Percentiles rank a stretch among this genome's conserved stretches.
phyloP scores from a whole-genome alignment of 2,888 invertebrate species.

The Fabriciana adippe region DNA sequence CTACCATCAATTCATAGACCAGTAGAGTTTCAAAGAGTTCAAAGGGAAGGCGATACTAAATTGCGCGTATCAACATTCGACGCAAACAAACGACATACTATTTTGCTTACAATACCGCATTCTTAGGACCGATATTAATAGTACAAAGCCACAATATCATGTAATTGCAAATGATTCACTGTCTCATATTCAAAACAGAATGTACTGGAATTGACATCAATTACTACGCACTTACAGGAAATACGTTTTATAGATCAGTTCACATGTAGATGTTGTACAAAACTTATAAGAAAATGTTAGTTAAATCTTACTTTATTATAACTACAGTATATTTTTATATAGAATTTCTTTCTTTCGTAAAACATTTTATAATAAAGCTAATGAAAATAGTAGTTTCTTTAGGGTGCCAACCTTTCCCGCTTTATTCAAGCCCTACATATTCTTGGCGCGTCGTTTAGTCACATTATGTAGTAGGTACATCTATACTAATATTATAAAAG shows the following conservation, averaged over 20 bases:
- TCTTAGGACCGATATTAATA: slow-evolving; percentile 67
- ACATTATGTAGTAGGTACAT: too few relatives aligned
- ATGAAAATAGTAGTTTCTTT: too few relatives aligned
- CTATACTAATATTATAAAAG: too few relatives aligned
- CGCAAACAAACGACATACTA: slow-evolving; percentile 67
- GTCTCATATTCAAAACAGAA: slow-evolving; percentile 56
- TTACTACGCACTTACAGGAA: slow-evolving; percentile 2
- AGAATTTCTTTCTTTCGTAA: too few relatives aligned
- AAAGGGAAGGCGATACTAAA: slow-evolving; percentile 42
- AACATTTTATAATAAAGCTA: too few relatives aligned
- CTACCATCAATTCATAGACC: slow-evolving; percentile 40
- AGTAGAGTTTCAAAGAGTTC: slow-evolving; percentile 32
- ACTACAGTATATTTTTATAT: too few relatives aligned
- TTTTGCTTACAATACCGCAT: slow-evolving; percentile 78
- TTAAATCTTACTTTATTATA: too few relatives aligned
- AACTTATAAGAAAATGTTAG: not conserved
- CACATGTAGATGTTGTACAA: not conserved
- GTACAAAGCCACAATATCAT: slow-evolving; percentile 79
- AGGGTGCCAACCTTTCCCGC: too few relatives aligned
- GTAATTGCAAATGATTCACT: slow-evolving; percentile 82
- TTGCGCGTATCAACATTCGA: slow-evolving; percentile 56
- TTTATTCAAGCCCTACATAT: too few relatives aligned
- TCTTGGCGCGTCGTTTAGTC: too few relatives aligned
- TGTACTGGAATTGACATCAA: slow-evolving; percentile 12
- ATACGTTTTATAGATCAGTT: slow-evolving; percentile 10